Evolutionary conservation across 1,140 invertebrate genomes (phyloP).

Genomic region (Drosophila biarmipes): DNA sequence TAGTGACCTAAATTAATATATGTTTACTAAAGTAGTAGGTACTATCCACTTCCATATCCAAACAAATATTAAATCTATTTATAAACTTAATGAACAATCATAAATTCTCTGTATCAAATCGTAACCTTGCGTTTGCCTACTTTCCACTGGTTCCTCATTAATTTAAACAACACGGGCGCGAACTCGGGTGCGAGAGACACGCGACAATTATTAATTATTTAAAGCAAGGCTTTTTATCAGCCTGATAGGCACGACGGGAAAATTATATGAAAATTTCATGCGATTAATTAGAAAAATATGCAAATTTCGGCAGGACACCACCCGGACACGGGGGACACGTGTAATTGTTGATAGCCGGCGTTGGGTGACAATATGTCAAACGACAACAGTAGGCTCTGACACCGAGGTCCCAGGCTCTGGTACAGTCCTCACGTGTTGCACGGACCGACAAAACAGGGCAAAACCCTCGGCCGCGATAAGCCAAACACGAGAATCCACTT

Average conservation of each 20-base stretch:
- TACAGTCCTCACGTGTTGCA: constrained; percentile 78
- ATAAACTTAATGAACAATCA: neutral
- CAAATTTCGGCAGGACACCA: constrained; percentile 69
- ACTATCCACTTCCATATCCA: neutral
- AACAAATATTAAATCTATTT: neutral
- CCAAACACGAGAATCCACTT: constrained; percentile 78
- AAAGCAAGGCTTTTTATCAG: constrained; percentile 63
- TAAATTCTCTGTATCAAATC: neutral
- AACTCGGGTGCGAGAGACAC: constrained; percentile 61
- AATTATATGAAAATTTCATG: constrained; percentile 65
- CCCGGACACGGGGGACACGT: constrained; percentile 66
- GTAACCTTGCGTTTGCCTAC: constrained; percentile 1
- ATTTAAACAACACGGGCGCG: constrained; percentile 51
- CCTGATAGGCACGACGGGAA: constrained; percentile 42
- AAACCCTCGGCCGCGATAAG: constrained; percentile 58
- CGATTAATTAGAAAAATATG: constrained; percentile 82
- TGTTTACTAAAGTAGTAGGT: neutral
- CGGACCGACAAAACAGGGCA: constrained; percentile 24
- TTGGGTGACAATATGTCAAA: constrained; percentile 77
- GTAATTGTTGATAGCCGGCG: constrained; percentile 75
- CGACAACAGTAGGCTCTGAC: constrained; percentile 49
- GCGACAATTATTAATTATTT: constrained; percentile 76
- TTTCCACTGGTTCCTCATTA: constrained; percentile 24
- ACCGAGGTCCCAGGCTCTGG: constrained; percentile 9
- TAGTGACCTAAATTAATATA: neutral